Base-by-base conservation (phyloP, 2,888 invertebrate genomes). In the Platerodrilus igneus region DNA sequence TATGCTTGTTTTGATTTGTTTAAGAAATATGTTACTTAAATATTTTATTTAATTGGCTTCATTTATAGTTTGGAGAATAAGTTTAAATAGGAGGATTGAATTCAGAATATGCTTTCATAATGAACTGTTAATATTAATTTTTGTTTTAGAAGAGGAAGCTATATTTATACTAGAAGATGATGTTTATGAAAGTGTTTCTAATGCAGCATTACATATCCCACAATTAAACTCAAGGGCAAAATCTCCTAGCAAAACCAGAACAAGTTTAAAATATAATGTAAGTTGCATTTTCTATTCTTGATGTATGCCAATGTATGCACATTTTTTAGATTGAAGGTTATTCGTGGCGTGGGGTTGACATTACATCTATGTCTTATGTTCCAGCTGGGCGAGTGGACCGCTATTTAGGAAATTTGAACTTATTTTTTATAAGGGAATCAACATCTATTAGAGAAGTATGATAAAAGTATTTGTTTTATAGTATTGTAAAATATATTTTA, bases 351-450 rank as follows among this genome's bases (percentile, higher is more conserved):
- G 77, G 90, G 56, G 78, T 87, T 44, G 79, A 88, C 59, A 81
- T 95, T 50, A 88, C 91, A 0, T 87, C 92, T 0, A 69, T 91
- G 22, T 79, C 86, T 32, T 83, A 79, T 58, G 74, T 91, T 45
- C 84, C 87, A 9, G 88, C 88, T 33, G 86, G 79, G 23, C 78
- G 75, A 55, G 82, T 86, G 42, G 83, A 86, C 52, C 78, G 85
- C 49, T 87, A 93, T 60, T 73, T 95, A 57, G 94, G 96, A 48
- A 87, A 92, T 63, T 70, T 93, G 47, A 87, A 95, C 60, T 89
- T 95, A 67, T 89, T 95, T 70, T 93, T 96, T 63, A 95, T 97
- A 47, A 73, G 96, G 14, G 96, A 97, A 69, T 92, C 89, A 45
- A 93, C 91, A 1, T 87, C 90, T 7, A 85, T 95, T 41, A 70